Conservation (phyloP, 1,140 invertebrate species). For the Philotrypesis tridentata region DNA sequence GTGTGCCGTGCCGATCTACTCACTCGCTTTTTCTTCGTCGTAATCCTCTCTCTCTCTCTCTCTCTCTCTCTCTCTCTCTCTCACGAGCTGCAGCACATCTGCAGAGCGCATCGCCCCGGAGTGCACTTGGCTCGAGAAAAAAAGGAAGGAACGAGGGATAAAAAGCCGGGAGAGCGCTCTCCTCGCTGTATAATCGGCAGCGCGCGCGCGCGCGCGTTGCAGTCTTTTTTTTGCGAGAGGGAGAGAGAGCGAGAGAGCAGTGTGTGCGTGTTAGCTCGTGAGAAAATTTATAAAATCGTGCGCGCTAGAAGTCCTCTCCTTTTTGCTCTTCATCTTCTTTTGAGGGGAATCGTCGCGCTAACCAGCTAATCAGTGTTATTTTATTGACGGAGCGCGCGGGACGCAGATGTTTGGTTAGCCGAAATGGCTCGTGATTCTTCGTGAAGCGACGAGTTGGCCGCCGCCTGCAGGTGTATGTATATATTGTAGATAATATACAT, state of each 20-base stretch:
- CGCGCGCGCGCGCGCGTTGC: not conserved
- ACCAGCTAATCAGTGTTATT: constrained; percentile 40
- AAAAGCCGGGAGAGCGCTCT: constrained; percentile 29
- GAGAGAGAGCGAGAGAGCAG: not conserved
- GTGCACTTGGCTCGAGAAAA: constrained; percentile 25
- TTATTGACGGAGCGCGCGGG: constrained; percentile 6
- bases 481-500: no score
- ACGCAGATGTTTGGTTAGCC: not conserved
- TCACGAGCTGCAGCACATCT: constrained; percentile 40
- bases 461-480: no score
- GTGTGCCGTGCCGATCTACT: not conserved
- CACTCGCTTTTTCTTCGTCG: constrained; percentile 10
- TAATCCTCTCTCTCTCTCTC: constrained; percentile 24
- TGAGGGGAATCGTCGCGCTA: not conserved
- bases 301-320: not conserved
- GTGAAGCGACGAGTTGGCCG: not conserved
- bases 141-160: constrained; percentile 18
- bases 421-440: constrained; percentile 7
- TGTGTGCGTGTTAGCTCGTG: constrained; percentile 18
- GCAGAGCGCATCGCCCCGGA: constrained; percentile 37
- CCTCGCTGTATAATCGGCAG: constrained; percentile 9
- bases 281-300: constrained; percentile 45
- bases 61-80: constrained; percentile 18
- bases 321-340: constrained; percentile 20
- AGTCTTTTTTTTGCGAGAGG: not conserved